Evolutionary conservation across 2,888 invertebrate species (phyloP).

Genomic region (Cordilura impudica): DNA sequence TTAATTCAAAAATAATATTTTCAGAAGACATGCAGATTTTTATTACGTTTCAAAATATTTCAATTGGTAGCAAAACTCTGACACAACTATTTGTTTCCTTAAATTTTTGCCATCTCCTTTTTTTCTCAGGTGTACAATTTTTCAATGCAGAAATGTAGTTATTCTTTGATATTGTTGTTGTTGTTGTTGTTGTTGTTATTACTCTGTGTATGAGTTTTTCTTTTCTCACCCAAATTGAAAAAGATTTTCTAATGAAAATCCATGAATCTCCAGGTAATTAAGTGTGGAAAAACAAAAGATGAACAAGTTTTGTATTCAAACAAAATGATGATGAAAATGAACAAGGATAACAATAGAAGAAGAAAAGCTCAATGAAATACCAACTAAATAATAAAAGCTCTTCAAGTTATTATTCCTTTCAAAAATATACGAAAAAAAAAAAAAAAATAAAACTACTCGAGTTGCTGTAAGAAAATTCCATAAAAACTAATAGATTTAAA

Average conservation of each 20-base stretch:
- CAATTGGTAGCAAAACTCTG: too few species aligned
- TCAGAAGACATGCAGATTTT: too few species aligned
- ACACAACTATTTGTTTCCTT: too few species aligned
- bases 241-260: constrained; percentile 50
- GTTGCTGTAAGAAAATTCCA: background rate
- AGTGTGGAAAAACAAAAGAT: constrained; percentile 45
- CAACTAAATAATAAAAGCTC: constrained; percentile 1
- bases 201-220: constrained; percentile 7
- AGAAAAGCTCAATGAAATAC: constrained; percentile 15
- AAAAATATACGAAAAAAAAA: background rate
- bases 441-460: background rate
- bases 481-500: constrained; percentile 1
- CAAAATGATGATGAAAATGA: background rate
- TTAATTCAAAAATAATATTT: too few species aligned
- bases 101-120: too few species aligned
- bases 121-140: too few species aligned
- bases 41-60: too few species aligned
- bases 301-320: constrained; percentile 25
- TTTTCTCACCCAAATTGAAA: constrained; percentile 30
- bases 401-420: constrained; percentile 22
- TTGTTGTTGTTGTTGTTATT: constrained; percentile 22
- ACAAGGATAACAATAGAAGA: constrained; percentile 22
- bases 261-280: constrained; percentile 57
- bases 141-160: too few species aligned
- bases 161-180: too few species aligned